Evolutionary conservation across 1,140 invertebrate species (phyloP).

Genomic region (Saccostrea echinata): DNA sequence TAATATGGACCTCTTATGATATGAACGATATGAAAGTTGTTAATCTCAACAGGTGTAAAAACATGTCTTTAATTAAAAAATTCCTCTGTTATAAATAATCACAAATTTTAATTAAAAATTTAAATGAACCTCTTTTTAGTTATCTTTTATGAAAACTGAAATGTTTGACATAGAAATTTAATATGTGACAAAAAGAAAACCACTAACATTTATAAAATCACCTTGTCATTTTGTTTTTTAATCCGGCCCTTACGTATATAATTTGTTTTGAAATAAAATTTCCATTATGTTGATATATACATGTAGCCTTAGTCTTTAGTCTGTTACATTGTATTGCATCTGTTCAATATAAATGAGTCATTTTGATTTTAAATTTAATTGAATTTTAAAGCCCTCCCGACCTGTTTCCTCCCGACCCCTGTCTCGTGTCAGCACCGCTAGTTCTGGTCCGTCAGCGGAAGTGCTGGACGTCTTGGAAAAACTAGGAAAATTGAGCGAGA

Average conservation of each 20-base stretch:
- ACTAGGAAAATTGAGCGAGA: slow-evolving; percentile 66
- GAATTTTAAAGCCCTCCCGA: slow-evolving; percentile 46
- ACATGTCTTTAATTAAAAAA: neutral
- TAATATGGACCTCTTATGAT: neutral
- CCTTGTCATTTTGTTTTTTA: too few relatives aligned
- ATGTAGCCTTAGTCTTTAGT: neutral
- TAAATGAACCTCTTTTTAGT: neutral
- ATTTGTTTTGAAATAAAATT: too few relatives aligned
- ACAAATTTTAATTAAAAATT: neutral
- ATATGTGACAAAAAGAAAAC: too few relatives aligned
- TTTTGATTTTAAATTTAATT: too few relatives aligned
- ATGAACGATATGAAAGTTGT: neutral
- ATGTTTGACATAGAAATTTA: neutral
- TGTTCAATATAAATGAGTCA: too few relatives aligned
- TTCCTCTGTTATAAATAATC: neutral
- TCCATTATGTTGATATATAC: neutral
- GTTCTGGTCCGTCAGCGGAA: slow-evolving; percentile 66
- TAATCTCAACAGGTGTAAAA: neutral
- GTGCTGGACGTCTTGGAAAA: slow-evolving; percentile 71
- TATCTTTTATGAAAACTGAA: neutral
- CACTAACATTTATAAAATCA: too few relatives aligned
- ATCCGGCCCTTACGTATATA: too few relatives aligned
- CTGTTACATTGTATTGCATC: too few relatives aligned
- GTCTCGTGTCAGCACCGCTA: slow-evolving; percentile 55
- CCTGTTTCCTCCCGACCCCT: slow-evolving; percentile 56